Percentiles rank a stretch among this genome's conserved stretches.
Conservation (phyloP, 2,797 vertebrate species). For the Sebastes cheni region DNA sequence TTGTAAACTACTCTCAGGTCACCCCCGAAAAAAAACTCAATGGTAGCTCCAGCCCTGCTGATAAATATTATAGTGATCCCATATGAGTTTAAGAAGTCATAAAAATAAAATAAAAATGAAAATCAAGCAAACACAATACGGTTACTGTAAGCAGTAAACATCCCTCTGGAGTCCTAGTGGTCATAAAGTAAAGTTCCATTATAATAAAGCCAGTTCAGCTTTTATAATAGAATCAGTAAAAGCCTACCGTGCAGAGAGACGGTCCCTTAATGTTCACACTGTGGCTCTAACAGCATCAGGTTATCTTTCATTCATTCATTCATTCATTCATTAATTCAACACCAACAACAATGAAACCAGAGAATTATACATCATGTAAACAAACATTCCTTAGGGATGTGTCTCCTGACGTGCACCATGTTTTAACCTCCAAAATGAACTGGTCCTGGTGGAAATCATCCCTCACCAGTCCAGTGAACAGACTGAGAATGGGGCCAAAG, state of each 20-base stretch:
- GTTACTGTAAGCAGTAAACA: background rate
- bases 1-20: background rate
- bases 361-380: background rate
- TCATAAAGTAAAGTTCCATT: background rate
- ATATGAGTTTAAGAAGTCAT: background rate
- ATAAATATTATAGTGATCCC: background rate
- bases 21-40: background rate
- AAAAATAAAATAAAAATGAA: background rate
- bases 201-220: background rate
- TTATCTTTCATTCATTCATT: background rate
- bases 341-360: background rate
- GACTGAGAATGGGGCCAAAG: background rate
- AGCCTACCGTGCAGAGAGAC: background rate
- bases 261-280: background rate
- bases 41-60: background rate
- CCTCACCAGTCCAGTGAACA: background rate
- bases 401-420: background rate
- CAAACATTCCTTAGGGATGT: background rate
- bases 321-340: no score
- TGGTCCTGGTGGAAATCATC: background rate
- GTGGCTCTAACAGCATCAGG: background rate
- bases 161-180: background rate
- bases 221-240: background rate
- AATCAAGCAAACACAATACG: background rate
- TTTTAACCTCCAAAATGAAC: background rate